Evolutionary conservation across 2,888 invertebrate species (phyloP).

Genomic region (Rhynchonema sp.): DNA sequence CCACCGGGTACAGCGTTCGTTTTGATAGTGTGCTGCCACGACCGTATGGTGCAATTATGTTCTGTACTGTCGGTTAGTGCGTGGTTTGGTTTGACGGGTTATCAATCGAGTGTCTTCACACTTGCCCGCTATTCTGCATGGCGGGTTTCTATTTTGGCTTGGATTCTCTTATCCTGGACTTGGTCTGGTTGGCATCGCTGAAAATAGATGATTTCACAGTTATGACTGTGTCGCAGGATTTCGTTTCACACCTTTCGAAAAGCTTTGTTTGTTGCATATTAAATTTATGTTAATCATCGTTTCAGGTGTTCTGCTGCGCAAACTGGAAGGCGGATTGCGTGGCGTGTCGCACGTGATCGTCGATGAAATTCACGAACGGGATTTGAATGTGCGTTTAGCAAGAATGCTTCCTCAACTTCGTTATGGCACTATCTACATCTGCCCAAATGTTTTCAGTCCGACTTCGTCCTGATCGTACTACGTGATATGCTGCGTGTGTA

Average conservation of each 20-base stretch:
- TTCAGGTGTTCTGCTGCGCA: slow-evolving; percentile 60
- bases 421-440: no score
- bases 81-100: no score
- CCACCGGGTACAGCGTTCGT: slow-evolving; percentile 61
- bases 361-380: slow-evolving; percentile 81
- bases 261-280: no score
- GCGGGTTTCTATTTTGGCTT: background rate
- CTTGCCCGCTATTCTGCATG: no score
- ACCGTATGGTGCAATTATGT: slow-evolving; percentile 77
- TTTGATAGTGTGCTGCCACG: slow-evolving; percentile 79
- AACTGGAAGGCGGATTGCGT: slow-evolving; percentile 72
- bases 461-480: slow-evolving; percentile 78
- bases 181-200: background rate
- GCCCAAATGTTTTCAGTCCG: slow-evolving; percentile 41
- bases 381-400: slow-evolving; percentile 39
- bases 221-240: no score
- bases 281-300: no score
- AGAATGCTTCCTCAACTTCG: background rate
- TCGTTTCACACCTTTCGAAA: no score
- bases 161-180: background rate
- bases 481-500: slow-evolving; percentile 82
- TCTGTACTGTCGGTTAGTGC: slow-evolving; percentile 64
- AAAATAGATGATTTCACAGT: background rate
- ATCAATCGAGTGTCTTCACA: no score
- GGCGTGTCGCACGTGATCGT: slow-evolving; percentile 93